A percentile compares a stretch with the other conserved stretches of the same genome.
Conservation (phyloP, 2,888 invertebrate genomes). For the Dendrolimus houi region DNA sequence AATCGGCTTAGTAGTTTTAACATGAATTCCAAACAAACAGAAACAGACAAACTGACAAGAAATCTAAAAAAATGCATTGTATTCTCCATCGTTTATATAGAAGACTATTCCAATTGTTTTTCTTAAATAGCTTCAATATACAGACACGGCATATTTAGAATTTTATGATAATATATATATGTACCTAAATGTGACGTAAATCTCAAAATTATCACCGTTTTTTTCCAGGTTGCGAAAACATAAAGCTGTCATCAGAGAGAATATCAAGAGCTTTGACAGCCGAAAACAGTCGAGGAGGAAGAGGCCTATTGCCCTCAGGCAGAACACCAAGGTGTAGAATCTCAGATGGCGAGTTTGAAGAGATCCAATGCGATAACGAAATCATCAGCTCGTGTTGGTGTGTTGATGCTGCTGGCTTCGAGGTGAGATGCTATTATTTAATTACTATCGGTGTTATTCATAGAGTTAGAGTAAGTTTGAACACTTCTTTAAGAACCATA, state of each 20-base stretch:
- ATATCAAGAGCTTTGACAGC: constrained; percentile 62
- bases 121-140: too few relatives aligned
- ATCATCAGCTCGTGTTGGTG: constrained; percentile 89
- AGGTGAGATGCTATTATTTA: constrained; percentile 45
- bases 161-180: too few relatives aligned
- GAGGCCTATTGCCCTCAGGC: constrained; percentile 76
- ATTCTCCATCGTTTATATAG: too few relatives aligned
- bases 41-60: too few relatives aligned
- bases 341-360: constrained; percentile 84
- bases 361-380: constrained; percentile 85
- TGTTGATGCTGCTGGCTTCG: constrained; percentile 86
- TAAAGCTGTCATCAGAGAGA: constrained; percentile 57
- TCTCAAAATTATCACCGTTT: background rate
- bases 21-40: too few relatives aligned
- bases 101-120: too few relatives aligned
- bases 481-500: too few relatives aligned
- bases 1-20: too few relatives aligned
- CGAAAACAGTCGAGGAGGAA: constrained; percentile 77
- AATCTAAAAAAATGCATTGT: too few relatives aligned
- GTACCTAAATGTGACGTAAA: too few relatives aligned
- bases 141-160: too few relatives aligned
- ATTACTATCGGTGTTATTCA: background rate
- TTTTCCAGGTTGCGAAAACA: constrained; percentile 56
- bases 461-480: too few relatives aligned
- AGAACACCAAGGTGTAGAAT: constrained; percentile 84